These are phyloP conservation scores for Himalopsyche tibetana DNA, from an alignment of 2,888 invertebrate genomes.

Conservation along the genomic window DNA sequence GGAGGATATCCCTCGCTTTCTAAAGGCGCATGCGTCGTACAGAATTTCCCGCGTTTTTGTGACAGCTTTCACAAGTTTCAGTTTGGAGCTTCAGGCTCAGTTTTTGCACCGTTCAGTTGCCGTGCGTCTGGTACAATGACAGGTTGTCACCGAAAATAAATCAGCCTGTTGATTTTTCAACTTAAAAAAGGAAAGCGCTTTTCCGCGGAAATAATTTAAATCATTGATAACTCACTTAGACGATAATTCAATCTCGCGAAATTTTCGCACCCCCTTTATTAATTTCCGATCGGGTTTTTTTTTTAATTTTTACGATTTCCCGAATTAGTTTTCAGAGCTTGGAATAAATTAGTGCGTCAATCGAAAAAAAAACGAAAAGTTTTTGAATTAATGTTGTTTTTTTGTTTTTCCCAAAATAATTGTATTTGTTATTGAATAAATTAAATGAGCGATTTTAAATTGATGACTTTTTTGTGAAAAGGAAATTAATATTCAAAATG, in stretches of 20 bases:
- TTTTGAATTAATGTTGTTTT: not conserved
- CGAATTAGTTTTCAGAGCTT: not conserved
- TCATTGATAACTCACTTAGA: slow-evolving; percentile 15
- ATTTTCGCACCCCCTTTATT: slow-evolving; percentile 11
- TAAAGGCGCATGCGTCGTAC: not conserved
- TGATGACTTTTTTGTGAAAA: not conserved
- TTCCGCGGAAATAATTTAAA: slow-evolving; percentile 13
- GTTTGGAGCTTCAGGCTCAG: slow-evolving; percentile 2
- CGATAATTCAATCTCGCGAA: not conserved
- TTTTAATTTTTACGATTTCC: slow-evolving; percentile 5
- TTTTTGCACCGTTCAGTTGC: slow-evolving; percentile 20
- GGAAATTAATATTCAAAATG: not conserved
- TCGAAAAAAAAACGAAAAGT: not conserved
- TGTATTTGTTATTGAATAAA: not conserved
- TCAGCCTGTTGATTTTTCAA: not conserved
- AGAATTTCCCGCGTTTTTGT: slow-evolving; percentile 11
- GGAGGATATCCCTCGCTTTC: not conserved
- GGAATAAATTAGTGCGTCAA: not conserved
- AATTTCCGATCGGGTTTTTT: slow-evolving; percentile 5
- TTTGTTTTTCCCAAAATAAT: not conserved
- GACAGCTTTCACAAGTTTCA: slow-evolving; percentile 20
- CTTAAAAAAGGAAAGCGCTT: not conserved
- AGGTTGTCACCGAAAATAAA: not conserved
- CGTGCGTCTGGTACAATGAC: slow-evolving; percentile 6
- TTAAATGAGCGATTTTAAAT: not conserved